These are phyloP conservation scores for Embidobia sp. DNA, from an alignment of 2,888 invertebrate genomes.

Conservation along the genomic window DNA sequence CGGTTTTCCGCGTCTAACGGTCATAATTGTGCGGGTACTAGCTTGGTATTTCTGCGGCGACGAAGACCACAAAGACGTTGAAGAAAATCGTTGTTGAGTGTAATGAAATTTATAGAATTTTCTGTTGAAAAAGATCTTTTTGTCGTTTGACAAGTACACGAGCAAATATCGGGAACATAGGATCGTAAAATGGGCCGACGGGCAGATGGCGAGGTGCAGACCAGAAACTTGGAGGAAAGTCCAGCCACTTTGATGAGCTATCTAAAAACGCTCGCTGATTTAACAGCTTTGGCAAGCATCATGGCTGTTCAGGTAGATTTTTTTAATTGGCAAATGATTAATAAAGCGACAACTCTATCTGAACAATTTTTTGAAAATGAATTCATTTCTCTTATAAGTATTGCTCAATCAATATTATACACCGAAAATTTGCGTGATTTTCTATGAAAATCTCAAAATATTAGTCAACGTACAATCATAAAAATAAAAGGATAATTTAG, in stretches of 20 bases:
- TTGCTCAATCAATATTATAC: too few species aligned
- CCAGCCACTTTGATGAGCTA: conserved; percentile 71
- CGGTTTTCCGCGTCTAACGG: conserved; percentile 32
- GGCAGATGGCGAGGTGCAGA: conserved; percentile 69
- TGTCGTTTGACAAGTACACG: conserved; percentile 7
- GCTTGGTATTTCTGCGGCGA: conserved; percentile 17
- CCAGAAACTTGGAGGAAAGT: conserved; percentile 69
- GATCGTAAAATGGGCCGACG: conserved; percentile 72
- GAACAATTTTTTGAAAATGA: too few species aligned
- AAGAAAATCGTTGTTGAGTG: too few species aligned
- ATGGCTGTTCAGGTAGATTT: conserved; percentile 75
- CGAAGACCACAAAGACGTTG: conserved; percentile 66
- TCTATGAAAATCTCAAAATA: too few species aligned
- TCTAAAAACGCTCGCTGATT: conserved; percentile 74
- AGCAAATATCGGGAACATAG: neutral
- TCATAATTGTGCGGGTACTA: conserved; percentile 2
- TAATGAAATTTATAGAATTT: too few species aligned
- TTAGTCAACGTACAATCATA: too few species aligned
- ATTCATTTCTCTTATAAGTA: too few species aligned
- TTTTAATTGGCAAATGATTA: neutral
- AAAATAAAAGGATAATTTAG: too few species aligned
- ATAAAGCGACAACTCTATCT: too few species aligned
- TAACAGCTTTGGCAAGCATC: conserved; percentile 76
- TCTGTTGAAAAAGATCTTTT: too few species aligned
- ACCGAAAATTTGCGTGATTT: too few species aligned